Base-by-base conservation (phyloP, 2,888 invertebrate genomes). In the Melanostoma scalare region DNA sequence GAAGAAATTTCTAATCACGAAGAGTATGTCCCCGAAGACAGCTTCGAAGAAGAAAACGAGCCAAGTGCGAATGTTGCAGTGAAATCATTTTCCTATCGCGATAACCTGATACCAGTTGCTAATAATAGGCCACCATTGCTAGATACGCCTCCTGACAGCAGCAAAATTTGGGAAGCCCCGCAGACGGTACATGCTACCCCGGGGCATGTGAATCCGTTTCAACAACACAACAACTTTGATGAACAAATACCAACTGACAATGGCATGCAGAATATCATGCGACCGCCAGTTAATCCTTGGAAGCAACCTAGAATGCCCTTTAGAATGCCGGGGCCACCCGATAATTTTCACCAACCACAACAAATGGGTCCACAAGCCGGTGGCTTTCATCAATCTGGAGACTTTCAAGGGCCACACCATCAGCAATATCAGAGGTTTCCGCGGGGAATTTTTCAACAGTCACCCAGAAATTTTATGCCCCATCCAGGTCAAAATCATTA, bases 361-460 rank as follows among this genome's bases (percentile, higher is more conserved):
- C 80, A 55, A 20, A 20, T 20, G 20, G 20, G 20, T 20, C 46
- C 46, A 48, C 48, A 35, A 48, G 20, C 61, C 36, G 61, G 40
- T 3, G 56, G 40, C 8, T 40, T 56, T 38, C 40, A 58, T 31
- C 42, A 36, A 3, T 38, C 20, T 0, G 55, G 4, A 2, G 40
- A 38, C 3, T 82, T 74, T 61, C 77, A 61, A 36, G 73, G 72
- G 35, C 72, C 72, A 58, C 84, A 84, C 55, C 74, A 55, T 8
- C 84, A 78, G 30, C 78, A 58, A 46, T 77, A 73, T 46, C 78
- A 61, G 3, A 63, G 78, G 65, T 85, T 81, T 72, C 86, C 63
- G 31, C 75, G 86, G 5, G 61, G 76, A 69, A 80, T 77, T 30
- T 86, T 86, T 73, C 81, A 75, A 46, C 76, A 85, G 60, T 68